A percentile compares a stretch with the other conserved stretches of the same genome.
phyloP scores from a whole-genome alignment of 1,140 invertebrate species.

The Hetaerina americana region DNA sequence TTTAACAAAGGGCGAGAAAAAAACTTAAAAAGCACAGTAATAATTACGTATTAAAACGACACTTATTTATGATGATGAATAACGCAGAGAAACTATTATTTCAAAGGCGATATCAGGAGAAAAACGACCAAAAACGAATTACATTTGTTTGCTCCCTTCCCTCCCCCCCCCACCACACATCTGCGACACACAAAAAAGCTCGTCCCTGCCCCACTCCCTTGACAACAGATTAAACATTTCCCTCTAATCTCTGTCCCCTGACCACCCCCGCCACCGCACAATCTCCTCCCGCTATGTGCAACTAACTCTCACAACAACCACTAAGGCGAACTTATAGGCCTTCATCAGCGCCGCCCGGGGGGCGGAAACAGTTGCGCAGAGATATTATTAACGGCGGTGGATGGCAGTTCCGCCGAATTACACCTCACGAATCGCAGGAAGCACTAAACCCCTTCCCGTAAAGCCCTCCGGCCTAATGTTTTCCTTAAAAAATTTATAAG shows the following conservation, averaged over 20 bases:
- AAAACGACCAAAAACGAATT: no score
- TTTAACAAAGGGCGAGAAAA: no score
- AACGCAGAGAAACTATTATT: no score
- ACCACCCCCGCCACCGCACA: not conserved
- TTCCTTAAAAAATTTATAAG: not conserved
- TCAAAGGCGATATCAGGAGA: no score
- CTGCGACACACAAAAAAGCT: not conserved
- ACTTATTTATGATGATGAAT: no score
- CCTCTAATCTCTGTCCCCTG: not conserved
- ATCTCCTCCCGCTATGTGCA: not conserved
- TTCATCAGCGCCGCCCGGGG: not conserved
- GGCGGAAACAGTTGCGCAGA: not conserved
- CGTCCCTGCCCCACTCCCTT: not conserved
- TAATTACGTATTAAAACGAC: no score
- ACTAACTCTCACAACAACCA: not conserved
- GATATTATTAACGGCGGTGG: not conserved
- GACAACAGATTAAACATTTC: not conserved
- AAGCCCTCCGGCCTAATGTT: not conserved
- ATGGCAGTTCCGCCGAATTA: not conserved
- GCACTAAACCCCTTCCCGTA: not conserved
- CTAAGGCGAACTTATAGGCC: not conserved
- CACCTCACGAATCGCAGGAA: not conserved
- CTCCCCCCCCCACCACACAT: no score
- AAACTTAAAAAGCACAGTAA: no score
- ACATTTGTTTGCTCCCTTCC: no score